Base-by-base conservation (phyloP, 2,797 vertebrate genomes). In the Knipowitschia caucasica region DNA sequence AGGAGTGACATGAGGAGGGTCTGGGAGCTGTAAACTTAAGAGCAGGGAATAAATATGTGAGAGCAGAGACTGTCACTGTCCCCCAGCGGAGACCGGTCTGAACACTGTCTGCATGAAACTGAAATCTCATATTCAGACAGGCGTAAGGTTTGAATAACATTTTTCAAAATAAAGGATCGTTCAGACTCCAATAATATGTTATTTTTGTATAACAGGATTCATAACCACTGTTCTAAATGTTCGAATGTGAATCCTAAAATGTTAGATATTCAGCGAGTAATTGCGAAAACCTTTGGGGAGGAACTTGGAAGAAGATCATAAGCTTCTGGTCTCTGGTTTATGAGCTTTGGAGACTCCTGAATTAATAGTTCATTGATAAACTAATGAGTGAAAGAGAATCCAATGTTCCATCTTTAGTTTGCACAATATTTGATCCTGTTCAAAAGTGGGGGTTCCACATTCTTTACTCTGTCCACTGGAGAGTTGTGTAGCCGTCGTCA, bases 41-140 rank as follows among this genome's bases (percentile, higher is more conserved):
- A 49, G 46, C 63, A 67, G 38, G 29, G 55, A 56, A 64, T 68
- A 30, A 62, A 65, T 53, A 65, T 54, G 64, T 25, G 69, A 62
- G 63, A 70, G 69, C 42, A 68, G 59, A 75, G 79, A 40, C 45
- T 42, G 51, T 61, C 68, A 74, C 61, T 50, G 53, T 49, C 54
- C 57, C 23, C 67, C 50, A 53, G 59, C 61, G 75, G 79, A 76
- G 67, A 82, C 83, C 81, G 82, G 79, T 85, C 60, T 57, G 78
- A 64, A 29, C 25, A 0, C 53, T 58, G 15, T 52, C 21, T 56
- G 4, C 10, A 30, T 30, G 7, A 10, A 7, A 30, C 27, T 30
- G 27, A 2, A 30, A 7, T 3, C 10, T 30, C 3, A 30, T 30
- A 9, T 47, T 36, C 40, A 12, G 2, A 8, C 35, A 49, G 8